Evolutionary conservation across 2,113 vertebrate species (phyloP), one percentile per base, ranked within the genome.

Genomic region (Hyla sarda): DNA sequence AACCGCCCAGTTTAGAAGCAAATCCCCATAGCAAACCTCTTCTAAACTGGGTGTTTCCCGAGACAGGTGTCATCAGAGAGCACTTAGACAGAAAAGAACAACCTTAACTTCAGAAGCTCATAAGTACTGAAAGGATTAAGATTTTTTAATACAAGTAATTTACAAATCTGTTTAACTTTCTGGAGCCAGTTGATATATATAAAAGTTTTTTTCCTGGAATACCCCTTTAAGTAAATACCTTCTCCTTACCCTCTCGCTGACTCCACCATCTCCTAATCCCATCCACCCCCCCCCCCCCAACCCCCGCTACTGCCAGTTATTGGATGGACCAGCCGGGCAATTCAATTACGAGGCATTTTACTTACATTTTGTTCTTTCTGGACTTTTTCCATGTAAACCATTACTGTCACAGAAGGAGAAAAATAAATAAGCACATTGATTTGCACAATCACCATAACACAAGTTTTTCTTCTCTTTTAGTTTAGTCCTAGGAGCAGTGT

Each of bases 311-410:
- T 30, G n/a, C 45, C 17, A 32, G 17, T 23, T 62, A 30, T 47
- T 81, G 78, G 78, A 62, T 30, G 14, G 56, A 23, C 5, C 21
- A 7, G 30, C 9, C 25, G 5, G n/a, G 56, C 32, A 81, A 81
- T 65, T 81, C 56, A 81, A 81, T 81, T 81, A 81, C 28, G 65
- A 65, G 34, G 25, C 25, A 6, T 47, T 81, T 81, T 12, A 81
- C 56, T 81, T 65, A 81, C 78, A 81, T 65, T 81, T 80, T 81
- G 56, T 60, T 81, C 37, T 47, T 47, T 25, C 28, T 81, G 78
- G 78, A 81, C 47, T 65, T 62, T 62, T 47, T 81, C 78, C 78
- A 81, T 81, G 78, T 65, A 81, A 81, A 81, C 78, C 78, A 81
- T 81, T 81, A 81, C 37, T 14, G 77, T 25, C 54, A 37, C 11